Conservation (phyloP, 1,140 invertebrate species). For the Heliothis virescens region DNA sequence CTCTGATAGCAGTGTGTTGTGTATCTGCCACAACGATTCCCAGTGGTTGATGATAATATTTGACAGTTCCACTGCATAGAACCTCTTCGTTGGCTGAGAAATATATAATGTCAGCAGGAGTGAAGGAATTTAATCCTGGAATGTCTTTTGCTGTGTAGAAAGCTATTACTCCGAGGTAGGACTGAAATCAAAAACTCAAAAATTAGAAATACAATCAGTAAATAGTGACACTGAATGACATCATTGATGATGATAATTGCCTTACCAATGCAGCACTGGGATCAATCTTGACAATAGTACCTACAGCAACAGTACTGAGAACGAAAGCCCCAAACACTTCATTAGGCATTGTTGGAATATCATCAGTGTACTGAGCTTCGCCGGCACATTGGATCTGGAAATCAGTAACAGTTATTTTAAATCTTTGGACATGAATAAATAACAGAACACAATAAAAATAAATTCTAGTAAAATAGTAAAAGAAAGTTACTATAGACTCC, state of each 20-base stretch:
- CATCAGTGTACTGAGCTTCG: slow-evolving; percentile 89
- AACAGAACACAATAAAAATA: background rate
- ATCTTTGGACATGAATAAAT: background rate
- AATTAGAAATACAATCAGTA: slow-evolving; percentile 21
- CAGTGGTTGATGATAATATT: slow-evolving; percentile 90
- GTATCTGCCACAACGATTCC: slow-evolving; percentile 91
- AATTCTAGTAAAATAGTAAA: background rate
- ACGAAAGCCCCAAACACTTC: slow-evolving; percentile 90
- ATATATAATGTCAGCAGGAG: slow-evolving; percentile 54
- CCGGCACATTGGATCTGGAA: slow-evolving; percentile 86
- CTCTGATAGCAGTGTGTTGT: slow-evolving; percentile 88
- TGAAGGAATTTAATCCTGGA: slow-evolving; percentile 89
- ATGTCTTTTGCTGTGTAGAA: slow-evolving; percentile 91
- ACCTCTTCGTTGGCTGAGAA: slow-evolving; percentile 77
- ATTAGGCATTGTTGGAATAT: slow-evolving; percentile 85
- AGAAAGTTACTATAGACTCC: too few species aligned
- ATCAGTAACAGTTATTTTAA: background rate
- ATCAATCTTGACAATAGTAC: slow-evolving; percentile 88
- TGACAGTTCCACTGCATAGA: slow-evolving; percentile 82
- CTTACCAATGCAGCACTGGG: slow-evolving; percentile 87
- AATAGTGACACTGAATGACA: background rate
- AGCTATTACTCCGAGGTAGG: slow-evolving; percentile 89
- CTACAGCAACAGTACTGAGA: slow-evolving; percentile 83
- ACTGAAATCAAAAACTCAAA: slow-evolving; percentile 58
- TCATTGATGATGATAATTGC: too few species aligned